Percentiles rank a stretch among this genome's conserved stretches.
phyloP scores from a whole-genome alignment of 2,888 invertebrate genomes.

The Melanchra persicariae region DNA sequence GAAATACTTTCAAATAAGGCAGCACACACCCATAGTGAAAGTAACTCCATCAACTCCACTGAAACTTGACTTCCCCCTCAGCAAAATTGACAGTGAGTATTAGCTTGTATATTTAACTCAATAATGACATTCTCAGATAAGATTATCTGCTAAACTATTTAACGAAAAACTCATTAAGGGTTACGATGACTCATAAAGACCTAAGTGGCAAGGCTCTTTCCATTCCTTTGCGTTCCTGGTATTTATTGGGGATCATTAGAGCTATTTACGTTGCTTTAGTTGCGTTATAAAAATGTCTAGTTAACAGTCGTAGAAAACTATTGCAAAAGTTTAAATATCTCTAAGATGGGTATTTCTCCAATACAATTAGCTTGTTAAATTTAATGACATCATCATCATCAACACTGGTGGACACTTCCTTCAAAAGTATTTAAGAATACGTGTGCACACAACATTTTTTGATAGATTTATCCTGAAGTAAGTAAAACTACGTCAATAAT shows the following conservation, averaged over 20 bases:
- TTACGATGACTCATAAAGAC: conserved; percentile 27
- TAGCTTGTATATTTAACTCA: neutral
- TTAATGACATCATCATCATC: too few species aligned
- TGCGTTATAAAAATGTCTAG: conserved; percentile 20
- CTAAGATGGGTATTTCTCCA: neutral
- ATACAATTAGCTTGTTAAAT: too few species aligned
- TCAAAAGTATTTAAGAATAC: too few species aligned
- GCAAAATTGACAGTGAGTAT: neutral
- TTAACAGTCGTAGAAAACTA: neutral
- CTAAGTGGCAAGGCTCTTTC: conserved; percentile 4
- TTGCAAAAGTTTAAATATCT: neutral
- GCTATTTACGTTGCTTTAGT: neutral
- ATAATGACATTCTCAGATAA: conserved; percentile 17
- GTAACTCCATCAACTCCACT: neutral
- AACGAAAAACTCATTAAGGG: conserved; percentile 27
- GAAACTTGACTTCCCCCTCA: neutral
- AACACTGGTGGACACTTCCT: too few species aligned
- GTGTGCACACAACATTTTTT: too few species aligned
- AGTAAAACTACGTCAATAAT: too few species aligned
- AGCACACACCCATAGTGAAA: neutral
- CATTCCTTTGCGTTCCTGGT: neutral
- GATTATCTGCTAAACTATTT: conserved; percentile 36
- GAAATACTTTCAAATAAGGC: neutral
- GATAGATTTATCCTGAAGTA: neutral
- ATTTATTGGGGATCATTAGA: conserved; percentile 32